A percentile compares a stretch with the other conserved stretches of the same genome.
phyloP scores from a whole-genome alignment of 2,797 vertebrate species.

The Natrix natrix region DNA sequence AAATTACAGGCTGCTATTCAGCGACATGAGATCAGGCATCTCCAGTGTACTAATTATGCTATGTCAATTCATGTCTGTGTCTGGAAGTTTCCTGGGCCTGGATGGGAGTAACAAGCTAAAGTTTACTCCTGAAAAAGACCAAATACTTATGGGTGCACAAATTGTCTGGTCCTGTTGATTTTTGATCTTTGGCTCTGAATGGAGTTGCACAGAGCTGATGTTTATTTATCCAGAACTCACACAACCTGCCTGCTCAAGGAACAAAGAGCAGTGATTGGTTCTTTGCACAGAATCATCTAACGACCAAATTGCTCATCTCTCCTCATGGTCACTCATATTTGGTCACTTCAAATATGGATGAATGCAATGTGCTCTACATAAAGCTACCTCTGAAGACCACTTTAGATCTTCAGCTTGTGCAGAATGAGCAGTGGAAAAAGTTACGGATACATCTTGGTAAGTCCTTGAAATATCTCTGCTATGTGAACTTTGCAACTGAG shows the following conservation, averaged over 20 bases:
- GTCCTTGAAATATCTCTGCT: not conserved
- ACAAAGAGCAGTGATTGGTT: not conserved
- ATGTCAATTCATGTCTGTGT: no score
- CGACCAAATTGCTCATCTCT: not conserved
- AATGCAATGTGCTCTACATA: not conserved
- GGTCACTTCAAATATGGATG: not conserved
- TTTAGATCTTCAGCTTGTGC: not conserved
- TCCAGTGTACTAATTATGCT: no score
- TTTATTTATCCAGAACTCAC: not conserved
- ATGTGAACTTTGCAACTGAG: not conserved
- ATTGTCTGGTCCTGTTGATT: not conserved
- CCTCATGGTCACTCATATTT: not conserved
- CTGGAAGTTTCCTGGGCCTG: not conserved
- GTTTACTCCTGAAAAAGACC: not conserved
- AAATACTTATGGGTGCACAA: not conserved
- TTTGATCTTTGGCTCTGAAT: not conserved
- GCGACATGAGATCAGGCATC: no score
- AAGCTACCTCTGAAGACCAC: not conserved
- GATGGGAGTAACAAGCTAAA: not conserved
- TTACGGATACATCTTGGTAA: not conserved
- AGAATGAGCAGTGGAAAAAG: not conserved
- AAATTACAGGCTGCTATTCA: no score
- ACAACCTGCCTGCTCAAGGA: not conserved
- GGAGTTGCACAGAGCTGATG: not conserved
- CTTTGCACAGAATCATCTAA: not conserved